Conservation (phyloP, 2,888 invertebrate species). For the Teinopalpus imperialis region DNA sequence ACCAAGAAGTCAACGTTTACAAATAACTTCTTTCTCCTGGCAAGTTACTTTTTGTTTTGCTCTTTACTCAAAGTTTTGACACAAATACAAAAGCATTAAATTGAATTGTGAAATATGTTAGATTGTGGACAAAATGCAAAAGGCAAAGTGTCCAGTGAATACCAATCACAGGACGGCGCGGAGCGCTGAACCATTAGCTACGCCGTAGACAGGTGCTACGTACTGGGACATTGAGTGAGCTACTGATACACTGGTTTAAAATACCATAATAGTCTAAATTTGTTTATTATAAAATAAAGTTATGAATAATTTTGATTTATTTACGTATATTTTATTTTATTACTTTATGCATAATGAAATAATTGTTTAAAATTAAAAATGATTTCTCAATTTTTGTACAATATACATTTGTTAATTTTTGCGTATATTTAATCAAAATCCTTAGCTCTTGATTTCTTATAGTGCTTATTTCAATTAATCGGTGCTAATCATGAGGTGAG, state of each 20-base stretch:
- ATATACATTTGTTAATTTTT: too few species aligned
- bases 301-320: too few species aligned
- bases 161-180: slow-evolving; percentile 53
- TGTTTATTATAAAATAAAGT: too few species aligned
- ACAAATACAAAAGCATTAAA: slow-evolving; percentile 76
- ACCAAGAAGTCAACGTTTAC: slow-evolving; percentile 74
- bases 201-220: slow-evolving; percentile 69
- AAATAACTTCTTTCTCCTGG: slow-evolving; percentile 69
- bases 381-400: too few species aligned
- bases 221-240: slow-evolving; percentile 30
- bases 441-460: slow-evolving; percentile 31
- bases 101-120: slow-evolving; percentile 76
- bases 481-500: slow-evolving; percentile 77
- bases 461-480: slow-evolving; percentile 58
- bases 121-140: slow-evolving; percentile 58
- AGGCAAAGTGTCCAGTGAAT: slow-evolving; percentile 56
- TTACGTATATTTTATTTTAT: too few species aligned
- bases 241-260: too few species aligned
- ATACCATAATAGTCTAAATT: too few species aligned
- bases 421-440: slow-evolving; percentile 9
- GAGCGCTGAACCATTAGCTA: slow-evolving; percentile 42
- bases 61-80: slow-evolving; percentile 71
- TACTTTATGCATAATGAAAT: too few species aligned
- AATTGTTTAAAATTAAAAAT: too few species aligned
- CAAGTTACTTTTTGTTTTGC: slow-evolving; percentile 70